Evolutionary conservation across 2,797 vertebrate species (phyloP), one percentile per base, ranked within the genome.

Genomic region (Pipistrellus kuhlii): DNA sequence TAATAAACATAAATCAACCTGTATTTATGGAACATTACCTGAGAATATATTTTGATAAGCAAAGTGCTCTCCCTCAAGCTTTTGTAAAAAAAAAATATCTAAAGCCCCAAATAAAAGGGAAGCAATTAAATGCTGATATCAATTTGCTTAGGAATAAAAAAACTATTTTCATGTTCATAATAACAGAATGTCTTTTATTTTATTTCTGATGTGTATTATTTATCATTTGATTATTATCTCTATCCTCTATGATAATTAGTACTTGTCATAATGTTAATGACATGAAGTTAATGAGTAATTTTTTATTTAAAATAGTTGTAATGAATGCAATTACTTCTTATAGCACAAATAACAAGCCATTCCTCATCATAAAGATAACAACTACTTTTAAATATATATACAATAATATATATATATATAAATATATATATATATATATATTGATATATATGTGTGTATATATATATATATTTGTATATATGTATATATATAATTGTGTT

Each of bases 1-100:
- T 92, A 84, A 88, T 59, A 95, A 93, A 94, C 88, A 51, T 38
- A 96, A 92, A 93, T 92, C 38, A 87, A 81, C 82, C 38, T 88
- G 35, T 30, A 41, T 32, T 75, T 71, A 69, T 66, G 8, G 73
- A 93, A 14, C 20, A 68, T 82, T 30, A 80, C 38, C n/a, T 46
- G 32, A 66, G 21, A 90, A 44, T 88, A 83, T 86, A 72, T 80
- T 93, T 93, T 80, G 51, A 76, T 93, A 80, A 72, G 32, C 14
- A 88, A 93, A 27, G 5, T 80, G 2, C 25, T 95, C 11, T n/a
- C 27, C 72, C 51, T 68, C 13, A 30, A 55, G 18, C 11, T 88
- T 91, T 86, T 76, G n/a, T 76, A 84, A 88, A 14, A 62, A 80
- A 96, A 92, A 11, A 62, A 78, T 57, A 66, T 59, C 27, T 91